Conservation (phyloP, 2,113 vertebrate genomes). For the Stegostoma tigrinum region DNA sequence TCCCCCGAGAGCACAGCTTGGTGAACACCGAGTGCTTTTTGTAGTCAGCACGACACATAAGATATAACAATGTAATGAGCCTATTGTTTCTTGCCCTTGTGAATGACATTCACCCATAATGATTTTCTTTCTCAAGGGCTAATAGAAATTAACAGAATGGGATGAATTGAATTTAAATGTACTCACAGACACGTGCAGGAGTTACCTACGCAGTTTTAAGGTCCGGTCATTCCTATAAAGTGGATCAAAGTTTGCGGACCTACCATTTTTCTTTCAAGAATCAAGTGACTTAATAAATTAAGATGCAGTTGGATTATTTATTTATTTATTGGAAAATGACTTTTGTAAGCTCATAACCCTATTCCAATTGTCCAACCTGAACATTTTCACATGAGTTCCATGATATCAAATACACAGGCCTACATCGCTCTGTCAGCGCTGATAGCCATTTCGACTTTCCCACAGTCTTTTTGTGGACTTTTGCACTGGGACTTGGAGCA, state of each 20-base stretch:
- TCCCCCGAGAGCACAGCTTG: background rate
- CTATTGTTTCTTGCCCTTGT: background rate
- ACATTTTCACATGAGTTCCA: background rate
- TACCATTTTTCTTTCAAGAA: background rate
- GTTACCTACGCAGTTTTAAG: background rate
- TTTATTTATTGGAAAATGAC: background rate
- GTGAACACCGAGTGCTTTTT: background rate
- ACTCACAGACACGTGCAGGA: background rate
- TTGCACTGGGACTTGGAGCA: background rate
- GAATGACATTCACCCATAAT: background rate
- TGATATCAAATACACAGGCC: background rate
- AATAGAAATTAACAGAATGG: background rate
- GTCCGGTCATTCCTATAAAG: background rate
- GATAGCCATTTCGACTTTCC: background rate
- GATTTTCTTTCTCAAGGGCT: background rate
- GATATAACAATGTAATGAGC: background rate
- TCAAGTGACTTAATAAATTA: background rate
- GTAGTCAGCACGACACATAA: background rate
- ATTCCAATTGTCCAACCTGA: background rate
- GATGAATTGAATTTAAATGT: conserved; percentile 4
- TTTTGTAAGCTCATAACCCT: background rate
- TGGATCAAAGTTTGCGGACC: background rate
- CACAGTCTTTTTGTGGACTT: background rate
- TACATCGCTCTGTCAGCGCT: background rate
- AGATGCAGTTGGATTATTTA: background rate